Percentiles rank a stretch among this genome's conserved stretches.
Evolutionary conservation across 1,140 invertebrate species (phyloP).

Genomic region (Drosophila baimaii): DNA sequence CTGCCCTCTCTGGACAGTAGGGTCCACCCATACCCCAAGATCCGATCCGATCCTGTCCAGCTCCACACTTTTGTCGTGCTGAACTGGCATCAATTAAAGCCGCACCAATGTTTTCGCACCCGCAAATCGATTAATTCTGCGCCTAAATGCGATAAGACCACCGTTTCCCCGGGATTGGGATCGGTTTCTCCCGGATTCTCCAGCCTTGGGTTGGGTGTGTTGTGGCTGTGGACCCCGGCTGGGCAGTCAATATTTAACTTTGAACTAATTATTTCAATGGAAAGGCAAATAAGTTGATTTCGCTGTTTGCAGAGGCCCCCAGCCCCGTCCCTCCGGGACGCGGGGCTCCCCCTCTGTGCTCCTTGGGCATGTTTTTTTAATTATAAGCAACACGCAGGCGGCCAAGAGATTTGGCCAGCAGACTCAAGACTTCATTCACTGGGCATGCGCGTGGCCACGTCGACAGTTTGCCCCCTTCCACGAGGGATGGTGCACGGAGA

Average conservation of each 20-base stretch:
- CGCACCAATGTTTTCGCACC: slow-evolving; percentile 84
- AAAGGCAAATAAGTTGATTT: slow-evolving; percentile 82
- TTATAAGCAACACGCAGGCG: slow-evolving; percentile 82
- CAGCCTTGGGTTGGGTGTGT: neutral
- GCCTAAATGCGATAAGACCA: slow-evolving; percentile 77
- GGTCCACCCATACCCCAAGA: neutral
- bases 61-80: slow-evolving; percentile 58
- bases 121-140: slow-evolving; percentile 82
- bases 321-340: too few species aligned
- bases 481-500: slow-evolving; percentile 16
- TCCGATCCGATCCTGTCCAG: slow-evolving; percentile 2
- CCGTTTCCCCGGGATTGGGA: slow-evolving; percentile 24
- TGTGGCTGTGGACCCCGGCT: slow-evolving; percentile 11
- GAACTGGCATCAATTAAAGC: slow-evolving; percentile 76
- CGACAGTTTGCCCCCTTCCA: slow-evolving; percentile 20
- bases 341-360: neutral
- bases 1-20: neutral
- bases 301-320: slow-evolving; percentile 38
- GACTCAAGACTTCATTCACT: slow-evolving; percentile 48
- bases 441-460: slow-evolving; percentile 78
- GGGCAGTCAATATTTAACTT: slow-evolving; percentile 80
- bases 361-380: slow-evolving; percentile 78
- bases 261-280: slow-evolving; percentile 84
- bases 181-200: neutral
- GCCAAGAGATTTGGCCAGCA: slow-evolving; percentile 43